phyloP scores from a whole-genome alignment of 2,113 vertebrate genomes.

The Ageneiosus marmoratus region DNA sequence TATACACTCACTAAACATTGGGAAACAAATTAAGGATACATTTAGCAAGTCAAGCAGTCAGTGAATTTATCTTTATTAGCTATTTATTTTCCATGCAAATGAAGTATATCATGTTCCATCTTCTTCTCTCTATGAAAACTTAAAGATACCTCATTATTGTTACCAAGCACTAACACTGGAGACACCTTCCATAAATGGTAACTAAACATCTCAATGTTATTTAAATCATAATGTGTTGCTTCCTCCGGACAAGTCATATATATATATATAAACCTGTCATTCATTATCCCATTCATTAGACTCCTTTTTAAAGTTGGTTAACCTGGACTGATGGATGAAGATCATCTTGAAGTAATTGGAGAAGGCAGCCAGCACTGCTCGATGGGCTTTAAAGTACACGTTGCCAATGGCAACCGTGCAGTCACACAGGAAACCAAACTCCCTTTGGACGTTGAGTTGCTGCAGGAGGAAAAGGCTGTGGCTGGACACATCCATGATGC shows the following conservation, averaged over 20 bases:
- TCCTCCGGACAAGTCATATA: neutral
- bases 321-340: conserved; percentile 99
- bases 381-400: conserved; percentile 97
- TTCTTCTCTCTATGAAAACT: too few species aligned
- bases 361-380: conserved; percentile 94
- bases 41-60: neutral
- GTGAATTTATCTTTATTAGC: too few species aligned
- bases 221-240: neutral
- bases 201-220: neutral
- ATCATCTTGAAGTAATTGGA: conserved; percentile 99
- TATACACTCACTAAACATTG: conserved; percentile 86
- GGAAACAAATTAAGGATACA: conserved; percentile 1
- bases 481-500: conserved; percentile 83
- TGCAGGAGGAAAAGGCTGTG: conserved; percentile 95
- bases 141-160: too few species aligned
- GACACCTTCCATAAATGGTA: neutral
- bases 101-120: neutral
- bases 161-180: neutral
- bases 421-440: conserved; percentile 97
- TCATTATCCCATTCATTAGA: neutral
- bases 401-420: conserved; percentile 97
- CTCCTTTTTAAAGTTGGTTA: conserved; percentile 29
- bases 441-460: conserved; percentile 95
- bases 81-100: neutral
- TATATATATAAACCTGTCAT: neutral